Evolutionary conservation across 2,113 vertebrate species (phyloP), one percentile per base, ranked within the genome.

Genomic region (Halcyon senegalensis): DNA sequence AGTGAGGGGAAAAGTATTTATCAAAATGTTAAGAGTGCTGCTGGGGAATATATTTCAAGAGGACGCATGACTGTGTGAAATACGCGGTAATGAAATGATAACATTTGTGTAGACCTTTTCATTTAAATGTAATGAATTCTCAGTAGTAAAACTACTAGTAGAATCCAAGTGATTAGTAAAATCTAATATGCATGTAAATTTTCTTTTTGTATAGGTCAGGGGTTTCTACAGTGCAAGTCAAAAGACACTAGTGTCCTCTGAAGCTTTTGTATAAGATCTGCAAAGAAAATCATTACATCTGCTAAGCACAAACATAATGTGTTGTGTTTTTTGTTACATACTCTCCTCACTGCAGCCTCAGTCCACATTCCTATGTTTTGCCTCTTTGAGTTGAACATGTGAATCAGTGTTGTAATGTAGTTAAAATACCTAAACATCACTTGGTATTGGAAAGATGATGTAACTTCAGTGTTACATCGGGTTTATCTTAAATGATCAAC

Each of bases 161-260:
- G 50, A 66, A 78, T 67, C 24, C 30, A 78, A 72, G 18, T 64
- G 23, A 84, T n/a, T 41, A 59, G 16, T 39, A 37, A n/a, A 83
- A 74, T 37, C 16, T 87, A 43, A 64, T 67, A 2, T 2, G 33
- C 46, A 23, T 74, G 14, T 41, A 35, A 30, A 37, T 20, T 74
- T 74, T 24, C 21, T 41, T 2, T 58, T 24, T 58, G 0, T 74
- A 3, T 70, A 41, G 21, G 8, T 70, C 1, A 1, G 53, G 59
- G 7, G 1, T 63, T 91, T 25, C 51, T 74, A 35, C 13, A 46
- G 43, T n/a, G 50, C 14, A 59, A 53, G 50, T 84, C 67, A 79
- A 35, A 56, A 66, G 80, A 43, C 41, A 18, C 3, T 58, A 9
- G 28, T 77, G n/a, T 81, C 31, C 46, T 86, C n/a, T 88, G 62